A percentile compares a stretch with the other conserved stretches of the same genome.
Conservation (phyloP, 2,888 invertebrate genomes). For the Philereme vetulata region DNA sequence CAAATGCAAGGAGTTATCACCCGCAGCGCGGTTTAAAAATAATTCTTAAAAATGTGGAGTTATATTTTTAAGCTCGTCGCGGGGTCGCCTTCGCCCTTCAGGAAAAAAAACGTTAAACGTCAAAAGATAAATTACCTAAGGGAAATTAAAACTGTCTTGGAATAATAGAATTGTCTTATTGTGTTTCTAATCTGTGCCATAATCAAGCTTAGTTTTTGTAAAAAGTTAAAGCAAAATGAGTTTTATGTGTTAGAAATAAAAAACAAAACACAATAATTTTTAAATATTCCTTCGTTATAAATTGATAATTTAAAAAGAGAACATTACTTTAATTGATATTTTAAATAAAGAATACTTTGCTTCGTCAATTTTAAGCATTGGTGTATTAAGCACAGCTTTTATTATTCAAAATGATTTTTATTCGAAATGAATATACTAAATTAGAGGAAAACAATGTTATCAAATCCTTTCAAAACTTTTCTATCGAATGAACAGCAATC, state of each 20-base stretch:
- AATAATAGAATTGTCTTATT: conserved; percentile 77
- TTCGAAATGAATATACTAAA: conserved; percentile 1
- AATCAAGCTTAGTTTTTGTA: not conserved
- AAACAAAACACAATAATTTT: not conserved
- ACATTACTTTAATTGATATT: too few species aligned
- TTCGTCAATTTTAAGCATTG: too few species aligned
- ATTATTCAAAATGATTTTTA: not conserved
- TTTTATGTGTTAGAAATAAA: not conserved
- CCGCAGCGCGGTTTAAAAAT: conserved; percentile 71
- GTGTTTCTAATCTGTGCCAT: conserved; percentile 35
- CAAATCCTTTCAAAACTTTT: conserved; percentile 27
- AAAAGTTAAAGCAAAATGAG: not conserved
- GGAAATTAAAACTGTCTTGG: conserved; percentile 84
- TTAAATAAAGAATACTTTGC: not conserved
- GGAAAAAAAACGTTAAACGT: conserved; percentile 58
- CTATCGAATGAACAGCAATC: conserved; percentile 53
- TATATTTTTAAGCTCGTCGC: conserved; percentile 77
- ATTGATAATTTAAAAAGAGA: too few species aligned
- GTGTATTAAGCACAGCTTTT: not conserved
- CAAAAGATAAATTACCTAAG: conserved; percentile 82
- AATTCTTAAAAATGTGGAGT: conserved; percentile 65
- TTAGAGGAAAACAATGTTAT: conserved; percentile 29
- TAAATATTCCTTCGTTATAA: too few species aligned
- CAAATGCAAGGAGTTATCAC: conserved; percentile 56
- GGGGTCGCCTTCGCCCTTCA: conserved; percentile 68